These are phyloP conservation scores for Podarcis raffonei DNA, from an alignment of 2,113 vertebrate genomes.

Conservation along the genomic window DNA sequence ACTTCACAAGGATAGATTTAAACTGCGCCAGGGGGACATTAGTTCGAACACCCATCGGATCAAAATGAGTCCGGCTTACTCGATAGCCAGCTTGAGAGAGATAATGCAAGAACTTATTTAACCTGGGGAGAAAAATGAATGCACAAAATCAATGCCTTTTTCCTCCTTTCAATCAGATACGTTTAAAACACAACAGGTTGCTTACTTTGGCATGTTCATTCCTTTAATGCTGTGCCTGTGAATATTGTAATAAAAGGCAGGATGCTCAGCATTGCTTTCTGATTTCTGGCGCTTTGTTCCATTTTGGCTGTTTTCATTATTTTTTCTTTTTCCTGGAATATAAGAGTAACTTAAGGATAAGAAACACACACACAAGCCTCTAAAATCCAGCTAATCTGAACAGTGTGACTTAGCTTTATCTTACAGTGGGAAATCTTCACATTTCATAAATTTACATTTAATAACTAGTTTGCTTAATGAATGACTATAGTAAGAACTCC, in stretches of 20 bases:
- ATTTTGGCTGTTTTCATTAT: constrained; percentile 72
- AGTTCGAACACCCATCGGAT: constrained; percentile 94
- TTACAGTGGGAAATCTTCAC: background rate
- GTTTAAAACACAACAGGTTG: background rate
- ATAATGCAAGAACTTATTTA: constrained; percentile 93
- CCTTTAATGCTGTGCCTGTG: constrained; percentile 96
- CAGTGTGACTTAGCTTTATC: background rate
- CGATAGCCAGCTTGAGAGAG: constrained; percentile 91
- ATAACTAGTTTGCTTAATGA: background rate
- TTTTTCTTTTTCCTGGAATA: constrained; percentile 88
- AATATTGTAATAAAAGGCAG: constrained; percentile 96
- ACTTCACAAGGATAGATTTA: constrained; percentile 88
- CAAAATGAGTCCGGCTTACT: constrained; percentile 95
- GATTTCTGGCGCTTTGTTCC: constrained; percentile 83
- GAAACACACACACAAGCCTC: no score
- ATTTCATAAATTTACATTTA: background rate
- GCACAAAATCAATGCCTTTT: background rate
- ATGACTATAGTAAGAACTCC: background rate
- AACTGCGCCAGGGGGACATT: constrained; percentile 88
- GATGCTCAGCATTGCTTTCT: constrained; percentile 85
- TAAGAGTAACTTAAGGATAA: background rate
- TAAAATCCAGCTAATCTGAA: background rate
- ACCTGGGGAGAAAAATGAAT: constrained; percentile 70
- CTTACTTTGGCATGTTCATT: constrained; percentile 98
- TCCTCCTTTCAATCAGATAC: no score